A percentile compares a stretch with the other conserved stretches of the same genome.
These are phyloP conservation scores for Apodemia hepburni DNA, from an alignment of 2,888 invertebrate genomes.

Conservation along the genomic window DNA sequence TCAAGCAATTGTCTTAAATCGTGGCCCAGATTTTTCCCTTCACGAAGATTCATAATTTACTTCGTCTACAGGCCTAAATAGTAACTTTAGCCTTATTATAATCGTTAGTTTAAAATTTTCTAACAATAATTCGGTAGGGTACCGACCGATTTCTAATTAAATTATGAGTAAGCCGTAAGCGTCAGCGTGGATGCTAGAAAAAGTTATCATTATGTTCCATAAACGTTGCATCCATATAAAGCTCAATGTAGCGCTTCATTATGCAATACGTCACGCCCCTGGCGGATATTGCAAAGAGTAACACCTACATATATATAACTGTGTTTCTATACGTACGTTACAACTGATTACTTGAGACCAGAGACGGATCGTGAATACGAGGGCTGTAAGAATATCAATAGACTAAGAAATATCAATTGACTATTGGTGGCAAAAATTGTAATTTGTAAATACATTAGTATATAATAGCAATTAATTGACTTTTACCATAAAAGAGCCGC, in stretches of 20 bases:
- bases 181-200: not conserved
- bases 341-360: not conserved
- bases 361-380: not conserved
- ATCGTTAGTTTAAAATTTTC: not conserved
- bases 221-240: not conserved
- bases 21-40: too few species aligned
- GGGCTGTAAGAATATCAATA: too few species aligned
- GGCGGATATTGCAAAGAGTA: constrained; percentile 39
- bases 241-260: constrained; percentile 39
- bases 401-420: too few species aligned
- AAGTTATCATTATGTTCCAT: constrained; percentile 8
- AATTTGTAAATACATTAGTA: too few species aligned
- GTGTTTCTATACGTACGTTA: constrained; percentile 14
- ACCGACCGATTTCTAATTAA: constrained; percentile 17
- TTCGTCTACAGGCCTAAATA: too few species aligned
- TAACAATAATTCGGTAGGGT: constrained; percentile 25
- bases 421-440: too few species aligned
- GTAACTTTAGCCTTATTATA: too few species aligned
- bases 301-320: constrained; percentile 1
- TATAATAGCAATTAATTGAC: too few species aligned
- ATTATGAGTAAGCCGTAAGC: constrained; percentile 1
- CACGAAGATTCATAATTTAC: too few species aligned
- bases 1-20: too few species aligned
- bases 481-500: too few species aligned
- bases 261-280: constrained; percentile 39